Evolutionary conservation across 1,140 invertebrate species (phyloP), one percentile per base, ranked within the genome.

Genomic region (Cotesia vestalis): DNA sequence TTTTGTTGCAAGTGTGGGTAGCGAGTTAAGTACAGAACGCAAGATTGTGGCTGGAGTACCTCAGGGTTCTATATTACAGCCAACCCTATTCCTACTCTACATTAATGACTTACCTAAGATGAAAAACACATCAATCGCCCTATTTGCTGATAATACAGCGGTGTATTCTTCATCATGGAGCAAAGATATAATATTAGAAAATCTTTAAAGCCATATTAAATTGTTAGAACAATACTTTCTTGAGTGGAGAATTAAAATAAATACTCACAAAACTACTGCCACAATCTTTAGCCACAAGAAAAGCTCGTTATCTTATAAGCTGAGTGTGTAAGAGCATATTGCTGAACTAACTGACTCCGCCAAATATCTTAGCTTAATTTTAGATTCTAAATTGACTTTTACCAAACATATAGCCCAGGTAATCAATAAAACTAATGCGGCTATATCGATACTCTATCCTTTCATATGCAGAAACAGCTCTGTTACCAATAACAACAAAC

Each of bases 71-170:
- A n/a, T n/a, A n/a, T n/a, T n/a, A n/a, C n/a, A n/a, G n/a, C n/a
- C n/a, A n/a, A n/a, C n/a, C n/a, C n/a, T n/a, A n/a, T n/a, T n/a
- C n/a, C n/a, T n/a, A n/a, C n/a, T n/a, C n/a, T n/a, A n/a, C n/a
- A n/a, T n/a, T n/a, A n/a, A n/a, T n/a, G n/a, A n/a, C n/a, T n/a
- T n/a, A n/a, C n/a, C n/a, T n/a, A n/a, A n/a, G n/a, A n/a, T n/a
- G n/a, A 46, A 66, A 6, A 74, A 76, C 12, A 76, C 76, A 6
- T 63, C 69, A n/a, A 38, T 63, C 6, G 61, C 74, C 1, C 46
- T 78, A 2, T 83, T 77, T 62, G 82, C 80, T 11, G 80, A 82
- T 51, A 78, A 84, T 64, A 80, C 77, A 8, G 75, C 76, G 5
- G 34, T 79, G 0, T 80, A 71, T 34, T 2, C 73, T 0, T 61